Evolutionary conservation across 2,113 vertebrate genomes (phyloP).

Genomic region (Sardina pilchardus): DNA sequence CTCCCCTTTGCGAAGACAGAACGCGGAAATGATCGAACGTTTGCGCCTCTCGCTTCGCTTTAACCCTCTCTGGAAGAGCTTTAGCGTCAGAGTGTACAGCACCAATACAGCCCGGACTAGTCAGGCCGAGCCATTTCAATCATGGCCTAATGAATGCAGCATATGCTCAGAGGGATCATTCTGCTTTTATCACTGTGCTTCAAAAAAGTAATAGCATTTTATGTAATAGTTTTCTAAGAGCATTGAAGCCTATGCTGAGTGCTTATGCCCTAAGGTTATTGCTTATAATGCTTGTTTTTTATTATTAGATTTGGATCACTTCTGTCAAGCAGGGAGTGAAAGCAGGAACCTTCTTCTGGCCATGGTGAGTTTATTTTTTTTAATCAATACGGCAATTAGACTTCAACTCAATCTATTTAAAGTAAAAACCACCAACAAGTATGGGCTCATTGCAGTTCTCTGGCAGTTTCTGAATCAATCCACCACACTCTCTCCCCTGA

Average conservation of each 20-base stretch:
- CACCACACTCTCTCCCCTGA: background rate
- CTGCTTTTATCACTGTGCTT: background rate
- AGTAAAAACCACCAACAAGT: background rate
- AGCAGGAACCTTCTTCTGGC: constrained; percentile 97
- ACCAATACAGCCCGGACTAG: background rate
- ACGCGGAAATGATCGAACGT: too few species aligned
- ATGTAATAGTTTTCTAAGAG: background rate
- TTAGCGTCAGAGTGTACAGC: background rate
- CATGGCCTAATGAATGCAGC: background rate
- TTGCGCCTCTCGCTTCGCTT: too few species aligned
- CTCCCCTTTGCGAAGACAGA: too few species aligned
- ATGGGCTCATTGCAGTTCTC: background rate
- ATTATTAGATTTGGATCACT: constrained; percentile 94
- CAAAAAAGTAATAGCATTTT: background rate
- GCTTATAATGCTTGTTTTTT: background rate
- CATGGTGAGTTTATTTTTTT: constrained; percentile 80
- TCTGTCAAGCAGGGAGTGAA: constrained; percentile 92
- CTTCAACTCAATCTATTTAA: background rate
- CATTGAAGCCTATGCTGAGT: background rate
- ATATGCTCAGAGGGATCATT: background rate
- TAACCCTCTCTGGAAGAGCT: too few species aligned
- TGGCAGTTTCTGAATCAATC: background rate
- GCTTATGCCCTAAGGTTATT: background rate
- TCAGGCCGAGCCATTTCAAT: background rate
- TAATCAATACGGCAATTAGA: background rate